These are phyloP conservation scores for Dipodomys merriami DNA, from an alignment of 2,113 vertebrate genomes.

Conservation along the genomic window DNA sequence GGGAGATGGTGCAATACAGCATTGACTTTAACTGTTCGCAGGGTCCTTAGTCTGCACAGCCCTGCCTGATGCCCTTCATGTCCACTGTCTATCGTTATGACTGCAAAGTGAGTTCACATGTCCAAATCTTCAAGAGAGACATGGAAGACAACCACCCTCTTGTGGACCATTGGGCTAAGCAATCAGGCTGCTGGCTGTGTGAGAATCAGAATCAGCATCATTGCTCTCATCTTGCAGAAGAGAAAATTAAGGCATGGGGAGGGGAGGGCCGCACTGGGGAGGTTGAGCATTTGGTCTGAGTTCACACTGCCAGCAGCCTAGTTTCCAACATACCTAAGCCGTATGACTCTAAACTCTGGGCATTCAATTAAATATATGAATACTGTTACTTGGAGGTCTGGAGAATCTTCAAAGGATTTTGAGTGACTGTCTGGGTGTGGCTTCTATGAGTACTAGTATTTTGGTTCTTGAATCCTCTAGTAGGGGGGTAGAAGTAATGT, in stretches of 20 bases:
- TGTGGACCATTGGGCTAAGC: background rate
- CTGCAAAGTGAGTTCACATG: background rate
- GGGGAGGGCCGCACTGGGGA: no score
- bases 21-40: rapidly evolving
- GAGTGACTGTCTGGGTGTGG: background rate
- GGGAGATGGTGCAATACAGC: rapidly evolving
- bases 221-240: background rate
- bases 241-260: background rate
- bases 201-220: no score
- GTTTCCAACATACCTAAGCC: background rate
- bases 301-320: background rate
- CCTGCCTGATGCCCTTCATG: background rate
- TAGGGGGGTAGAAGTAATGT: background rate
- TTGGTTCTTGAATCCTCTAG: background rate
- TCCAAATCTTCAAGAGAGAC: background rate
- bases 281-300: background rate
- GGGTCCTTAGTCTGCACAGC: background rate
- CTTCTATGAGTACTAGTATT: background rate
- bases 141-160: background rate
- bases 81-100: no score
- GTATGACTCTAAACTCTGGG: rapidly evolving
- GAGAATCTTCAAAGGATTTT: background rate
- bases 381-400: background rate
- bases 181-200: no score
- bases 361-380: background rate